These are phyloP conservation scores for Coracopsis vasa DNA, from an alignment of 2,113 vertebrate species.

Conservation along the genomic window DNA sequence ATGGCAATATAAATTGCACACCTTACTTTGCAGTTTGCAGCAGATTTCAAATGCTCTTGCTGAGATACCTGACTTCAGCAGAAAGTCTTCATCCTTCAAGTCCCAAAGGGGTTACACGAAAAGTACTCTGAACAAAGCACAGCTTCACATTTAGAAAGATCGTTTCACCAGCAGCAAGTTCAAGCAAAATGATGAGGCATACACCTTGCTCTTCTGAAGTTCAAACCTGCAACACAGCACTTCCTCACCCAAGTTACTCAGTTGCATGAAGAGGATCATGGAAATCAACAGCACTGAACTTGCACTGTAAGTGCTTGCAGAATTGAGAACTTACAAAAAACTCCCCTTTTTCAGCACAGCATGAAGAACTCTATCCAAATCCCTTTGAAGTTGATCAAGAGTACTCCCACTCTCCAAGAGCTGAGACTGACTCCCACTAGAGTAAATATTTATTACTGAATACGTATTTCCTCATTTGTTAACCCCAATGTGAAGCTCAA, in stretches of 20 bases:
- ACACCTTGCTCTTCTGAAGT: neutral
- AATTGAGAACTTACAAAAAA: neutral
- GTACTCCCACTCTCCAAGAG: constrained; percentile 2
- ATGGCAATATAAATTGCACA: neutral
- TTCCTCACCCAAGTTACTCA: neutral
- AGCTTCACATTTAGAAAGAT: neutral
- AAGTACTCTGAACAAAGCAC: neutral
- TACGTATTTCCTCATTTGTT: neutral
- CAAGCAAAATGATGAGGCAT: neutral
- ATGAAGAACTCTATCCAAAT: neutral
- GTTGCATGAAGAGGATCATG: neutral
- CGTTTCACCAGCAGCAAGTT: neutral
- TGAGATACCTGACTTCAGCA: neutral
- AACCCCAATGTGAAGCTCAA: neutral
- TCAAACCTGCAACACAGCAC: neutral
- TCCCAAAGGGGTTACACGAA: neutral
- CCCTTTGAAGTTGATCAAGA: constrained; percentile 9
- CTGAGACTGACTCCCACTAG: neutral
- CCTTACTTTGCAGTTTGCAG: neutral
- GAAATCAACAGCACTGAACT: neutral
- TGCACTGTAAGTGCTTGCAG: neutral
- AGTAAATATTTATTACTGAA: constrained; percentile 31
- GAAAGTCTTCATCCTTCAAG: neutral
- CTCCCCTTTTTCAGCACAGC: neutral
- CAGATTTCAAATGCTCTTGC: neutral